Base-by-base conservation (phyloP, 2,888 invertebrate genomes). In the Phortica magna region DNA sequence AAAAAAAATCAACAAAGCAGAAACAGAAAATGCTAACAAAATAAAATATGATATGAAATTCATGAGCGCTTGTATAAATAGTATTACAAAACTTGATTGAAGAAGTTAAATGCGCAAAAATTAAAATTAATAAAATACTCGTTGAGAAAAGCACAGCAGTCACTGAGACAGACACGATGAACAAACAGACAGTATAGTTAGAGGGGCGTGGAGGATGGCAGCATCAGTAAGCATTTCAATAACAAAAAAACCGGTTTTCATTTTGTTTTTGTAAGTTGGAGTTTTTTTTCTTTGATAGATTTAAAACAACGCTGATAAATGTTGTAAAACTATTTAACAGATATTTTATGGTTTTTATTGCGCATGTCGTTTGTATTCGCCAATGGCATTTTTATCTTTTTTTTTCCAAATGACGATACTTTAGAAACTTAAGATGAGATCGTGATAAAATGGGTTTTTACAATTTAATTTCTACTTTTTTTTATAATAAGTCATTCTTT, bases 301-400 rank as follows among this genome's bases (percentile, higher is more conserved):
- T 67, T 67, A n/a, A 67, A 48, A 14, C 48, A 6, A 12, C 14
- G 48, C 14, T 48, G 9, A 48, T 48, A 48, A 71, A n/a, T 71
- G 48, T 48, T 70, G 70, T 71, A 71, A 71, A 55, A 55, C 10
- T 55, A 55, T 71, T 67, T 67, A 67, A n/a, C 67, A 42, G n/a
- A 67, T n/a, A 41, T 67, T 14, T 42, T 67, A 48, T 9, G 10
- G 14, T 14, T 48, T 48, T 48, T 48, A 48, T 6, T 48, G 48
- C 48, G 48, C 14, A 12, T 48, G 48, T 12, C 48, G 14, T 48
- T 48, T 14, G 48, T 48, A 48, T 48, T 12, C 48, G 48, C 48
- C 31, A 31, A 31, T 31, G 31, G 31, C 31, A 31, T 31, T 31
- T 64, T 1, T 64, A 22, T n/a, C 5, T 67, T 42, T 42, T 42